phyloP scores from a whole-genome alignment of 2,797 vertebrate genomes.

The Prunella strophiata region DNA sequence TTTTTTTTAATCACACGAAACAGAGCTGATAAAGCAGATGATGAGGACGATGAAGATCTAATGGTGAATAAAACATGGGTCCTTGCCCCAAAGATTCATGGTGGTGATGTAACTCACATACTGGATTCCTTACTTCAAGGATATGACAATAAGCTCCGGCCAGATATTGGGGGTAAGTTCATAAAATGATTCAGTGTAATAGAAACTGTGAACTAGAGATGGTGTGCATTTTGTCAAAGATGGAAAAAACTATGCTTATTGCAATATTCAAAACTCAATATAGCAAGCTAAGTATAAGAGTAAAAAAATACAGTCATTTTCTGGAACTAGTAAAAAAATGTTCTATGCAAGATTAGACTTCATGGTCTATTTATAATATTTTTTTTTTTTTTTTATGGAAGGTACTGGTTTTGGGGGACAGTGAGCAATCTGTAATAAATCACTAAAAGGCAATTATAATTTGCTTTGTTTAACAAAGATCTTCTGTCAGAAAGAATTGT shows the following conservation, averaged over 20 bases:
- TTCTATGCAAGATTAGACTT: neutral
- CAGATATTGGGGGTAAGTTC: conserved; percentile 92
- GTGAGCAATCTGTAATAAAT: neutral
- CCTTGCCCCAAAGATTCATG: conserved; percentile 93
- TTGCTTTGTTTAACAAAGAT: neutral
- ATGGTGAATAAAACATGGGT: conserved; percentile 96
- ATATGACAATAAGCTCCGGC: conserved; percentile 95
- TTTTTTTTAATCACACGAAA: conserved; percentile 32
- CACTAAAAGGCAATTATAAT: neutral
- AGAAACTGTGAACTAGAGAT: neutral
- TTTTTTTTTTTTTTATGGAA: neutral
- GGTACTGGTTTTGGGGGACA: neutral
- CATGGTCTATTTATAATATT: neutral
- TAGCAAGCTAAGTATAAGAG: neutral
- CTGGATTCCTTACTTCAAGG: conserved; percentile 92
- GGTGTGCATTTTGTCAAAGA: neutral
- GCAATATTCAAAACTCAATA: neutral
- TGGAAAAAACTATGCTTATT: neutral
- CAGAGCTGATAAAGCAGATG: conserved; percentile 88
- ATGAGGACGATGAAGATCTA: conserved; percentile 94
- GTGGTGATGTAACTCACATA: conserved; percentile 94
- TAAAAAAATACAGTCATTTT: neutral
- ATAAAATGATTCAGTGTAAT: neutral
- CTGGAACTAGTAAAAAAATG: neutral
- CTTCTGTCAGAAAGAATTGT: neutral